phyloP scores from a whole-genome alignment of 2,113 vertebrate genomes.

The Neofelis nebulosa region DNA sequence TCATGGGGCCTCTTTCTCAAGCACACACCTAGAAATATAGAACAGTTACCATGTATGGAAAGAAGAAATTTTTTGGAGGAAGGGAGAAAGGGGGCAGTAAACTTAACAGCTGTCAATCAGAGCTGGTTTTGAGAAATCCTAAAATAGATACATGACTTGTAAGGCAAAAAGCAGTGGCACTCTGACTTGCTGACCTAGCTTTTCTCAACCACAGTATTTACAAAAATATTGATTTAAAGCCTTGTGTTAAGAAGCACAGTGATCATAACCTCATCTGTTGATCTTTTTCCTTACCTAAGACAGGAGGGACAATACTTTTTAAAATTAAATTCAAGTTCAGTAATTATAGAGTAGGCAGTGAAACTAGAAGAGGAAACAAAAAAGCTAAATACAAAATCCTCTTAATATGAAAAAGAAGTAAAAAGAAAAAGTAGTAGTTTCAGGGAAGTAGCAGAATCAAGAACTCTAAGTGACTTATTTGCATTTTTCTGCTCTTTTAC shows the following conservation, averaged over 20 bases:
- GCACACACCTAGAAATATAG: background rate
- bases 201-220: background rate
- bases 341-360: background rate
- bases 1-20: background rate
- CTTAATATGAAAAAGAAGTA: background rate
- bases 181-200: background rate
- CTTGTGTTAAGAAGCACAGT: background rate
- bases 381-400: background rate
- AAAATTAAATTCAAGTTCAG: slow-evolving; percentile 1
- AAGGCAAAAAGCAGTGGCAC: background rate
- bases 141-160: background rate
- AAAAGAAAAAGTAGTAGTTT: background rate
- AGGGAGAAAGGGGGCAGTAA: background rate
- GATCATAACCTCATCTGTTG: background rate
- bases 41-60: background rate
- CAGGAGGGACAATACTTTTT: background rate
- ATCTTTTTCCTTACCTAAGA: background rate
- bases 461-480: background rate
- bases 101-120: background rate
- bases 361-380: background rate
- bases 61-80: background rate
- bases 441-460: background rate
- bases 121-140: background rate
- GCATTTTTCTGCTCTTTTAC: background rate
- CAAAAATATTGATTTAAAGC: background rate